Evolutionary conservation across 2,113 vertebrate genomes (phyloP), one percentile per base, ranked within the genome.

Genomic region (Callopanchax toddi): DNA sequence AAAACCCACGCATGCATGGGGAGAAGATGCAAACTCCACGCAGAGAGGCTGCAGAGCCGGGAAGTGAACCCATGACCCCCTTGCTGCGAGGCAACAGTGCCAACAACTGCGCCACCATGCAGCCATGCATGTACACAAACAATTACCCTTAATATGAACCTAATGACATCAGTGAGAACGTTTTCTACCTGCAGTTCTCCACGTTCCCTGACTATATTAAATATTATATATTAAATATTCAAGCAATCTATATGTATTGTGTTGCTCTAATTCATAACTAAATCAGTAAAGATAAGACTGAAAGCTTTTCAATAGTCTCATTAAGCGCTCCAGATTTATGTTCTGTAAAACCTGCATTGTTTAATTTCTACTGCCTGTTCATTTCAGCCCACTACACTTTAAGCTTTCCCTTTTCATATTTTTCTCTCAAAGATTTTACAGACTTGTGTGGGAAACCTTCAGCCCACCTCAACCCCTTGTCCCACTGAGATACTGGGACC

Each of bases 351-450:
- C 40, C 40, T 42, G 16, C 40, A 42, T 7, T 42, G 17, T 42
- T 42, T 42, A 5, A 42, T 6, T 6, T 16, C 16, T 61, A 17
- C n/a, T n/a, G n/a, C n/a, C n/a, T 39, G 29, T 32, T 55, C 3
- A 11, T 43, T n/a, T 60, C 10, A 57, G 32, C 16, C 39, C 36
- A 54, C 18, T 1, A 5, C 21, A 17, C 63, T 52, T 56, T 72
- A 6, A 50, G 56, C 25, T 52, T 40, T 55, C 50, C 10, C 29
- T 65, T 65, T 48, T 1, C 22, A 22, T 20, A n/a, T 22, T 4
- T 21, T 42, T 5, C 13, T 20, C 37, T 21, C 20, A 15, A 12
- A 55, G 32, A 18, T 37, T 54, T 54, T 37, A 32, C 32, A 22
- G n/a, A n/a, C n/a, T n/a, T n/a, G n/a, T n/a, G n/a, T 37, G 34